Evolutionary conservation across 2,113 vertebrate species (phyloP).

Genomic region (Donacobius atricapilla): DNA sequence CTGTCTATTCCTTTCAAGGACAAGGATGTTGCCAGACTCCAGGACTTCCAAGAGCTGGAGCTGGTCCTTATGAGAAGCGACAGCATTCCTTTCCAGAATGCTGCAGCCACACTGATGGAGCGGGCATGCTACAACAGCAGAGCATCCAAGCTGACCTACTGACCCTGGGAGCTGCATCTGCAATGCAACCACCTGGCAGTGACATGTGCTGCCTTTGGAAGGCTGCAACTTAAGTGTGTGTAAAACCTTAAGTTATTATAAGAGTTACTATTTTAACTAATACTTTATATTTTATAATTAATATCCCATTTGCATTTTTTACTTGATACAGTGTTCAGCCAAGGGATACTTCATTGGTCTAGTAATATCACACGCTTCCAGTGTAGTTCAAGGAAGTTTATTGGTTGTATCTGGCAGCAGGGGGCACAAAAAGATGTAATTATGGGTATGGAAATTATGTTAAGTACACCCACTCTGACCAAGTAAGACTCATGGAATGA

Average conservation of each 20-base stretch:
- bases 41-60: conserved; percentile 91
- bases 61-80: conserved; percentile 77
- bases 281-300: conserved; percentile 55
- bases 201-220: neutral
- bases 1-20: conserved; percentile 72
- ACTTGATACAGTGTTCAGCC: conserved; percentile 24
- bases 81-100: conserved; percentile 67
- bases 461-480: neutral
- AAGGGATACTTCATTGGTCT: conserved; percentile 36
- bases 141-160: conserved; percentile 86
- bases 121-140: conserved; percentile 84
- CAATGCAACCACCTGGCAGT: neutral
- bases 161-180: neutral
- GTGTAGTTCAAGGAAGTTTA: neutral
- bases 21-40: conserved; percentile 87
- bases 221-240: neutral
- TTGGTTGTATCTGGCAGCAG: neutral
- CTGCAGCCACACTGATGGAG: conserved; percentile 60
- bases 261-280: conserved; percentile 57
- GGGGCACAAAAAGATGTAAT: neutral
- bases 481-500: neutral
- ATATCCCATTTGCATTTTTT: conserved; percentile 28
- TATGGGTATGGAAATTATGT: neutral
- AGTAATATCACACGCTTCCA: neutral
- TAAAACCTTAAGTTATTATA: conserved; percentile 47